These are phyloP conservation scores for Melanotaenia parkinsoni DNA, from an alignment of 2,797 vertebrate genomes.

Conservation along the genomic window DNA sequence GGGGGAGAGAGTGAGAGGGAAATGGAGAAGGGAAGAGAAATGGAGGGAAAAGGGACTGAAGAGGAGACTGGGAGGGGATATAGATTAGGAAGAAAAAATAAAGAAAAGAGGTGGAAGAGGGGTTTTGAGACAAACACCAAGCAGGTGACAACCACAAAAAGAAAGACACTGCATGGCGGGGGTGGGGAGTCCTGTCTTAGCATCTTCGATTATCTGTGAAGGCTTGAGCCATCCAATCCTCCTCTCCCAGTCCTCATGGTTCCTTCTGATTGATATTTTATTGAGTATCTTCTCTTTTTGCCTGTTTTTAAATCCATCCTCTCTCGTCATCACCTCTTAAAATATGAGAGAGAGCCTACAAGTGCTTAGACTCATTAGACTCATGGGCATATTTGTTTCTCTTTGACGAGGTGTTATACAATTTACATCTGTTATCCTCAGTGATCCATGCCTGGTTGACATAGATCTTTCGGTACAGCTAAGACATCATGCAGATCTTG, in stretches of 20 bases:
- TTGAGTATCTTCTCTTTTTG: slow-evolving; percentile 71
- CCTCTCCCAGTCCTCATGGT: slow-evolving; percentile 25
- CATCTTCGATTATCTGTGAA: slow-evolving; percentile 74
- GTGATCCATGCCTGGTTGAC: slow-evolving; percentile 43
- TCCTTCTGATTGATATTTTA: slow-evolving; percentile 75
- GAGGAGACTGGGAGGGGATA: slow-evolving; percentile 35
- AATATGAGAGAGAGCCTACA: slow-evolving; percentile 14
- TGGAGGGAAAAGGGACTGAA: slow-evolving; percentile 38
- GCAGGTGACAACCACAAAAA: slow-evolving; percentile 53
- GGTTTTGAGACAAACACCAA: slow-evolving; percentile 36
- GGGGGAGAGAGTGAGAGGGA: slow-evolving; percentile 48
- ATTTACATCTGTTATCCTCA: slow-evolving; percentile 64
- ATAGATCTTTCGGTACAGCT: slow-evolving; percentile 29
- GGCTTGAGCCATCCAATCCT: slow-evolving; percentile 62
- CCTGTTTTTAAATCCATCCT: slow-evolving; percentile 54
- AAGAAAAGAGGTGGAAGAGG: slow-evolving; percentile 23
- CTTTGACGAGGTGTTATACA: slow-evolving; percentile 41
- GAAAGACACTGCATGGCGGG: slow-evolving; percentile 50
- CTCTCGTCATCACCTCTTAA: slow-evolving; percentile 19
- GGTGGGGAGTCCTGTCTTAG: slow-evolving; percentile 71
- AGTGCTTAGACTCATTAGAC: not conserved
- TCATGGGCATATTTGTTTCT: slow-evolving; percentile 28
- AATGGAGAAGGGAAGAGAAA: slow-evolving; percentile 66
- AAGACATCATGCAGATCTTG: slow-evolving; percentile 11
- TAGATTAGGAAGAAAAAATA: slow-evolving; percentile 13